Conservation (phyloP, 2,113 vertebrate species). For the Bambusicola thoracicus region DNA sequence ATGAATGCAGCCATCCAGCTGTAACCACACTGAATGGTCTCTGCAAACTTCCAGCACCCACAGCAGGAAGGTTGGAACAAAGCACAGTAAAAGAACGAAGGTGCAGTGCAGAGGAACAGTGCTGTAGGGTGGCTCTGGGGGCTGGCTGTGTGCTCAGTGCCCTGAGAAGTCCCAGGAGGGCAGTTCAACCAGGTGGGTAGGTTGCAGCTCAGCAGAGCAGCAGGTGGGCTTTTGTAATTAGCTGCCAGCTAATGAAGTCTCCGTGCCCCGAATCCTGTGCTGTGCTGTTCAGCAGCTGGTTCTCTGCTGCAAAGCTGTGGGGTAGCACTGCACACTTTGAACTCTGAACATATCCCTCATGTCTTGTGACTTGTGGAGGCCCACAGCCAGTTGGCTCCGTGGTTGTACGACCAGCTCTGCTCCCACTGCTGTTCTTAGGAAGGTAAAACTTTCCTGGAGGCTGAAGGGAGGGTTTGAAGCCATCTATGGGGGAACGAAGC, state of each 20-base stretch:
- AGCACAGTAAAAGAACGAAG: neutral
- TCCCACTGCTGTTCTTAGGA: neutral
- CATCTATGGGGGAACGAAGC: neutral
- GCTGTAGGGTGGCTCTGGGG: neutral
- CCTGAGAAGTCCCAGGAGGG: neutral
- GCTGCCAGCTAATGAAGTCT: neutral
- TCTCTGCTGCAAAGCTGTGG: neutral
- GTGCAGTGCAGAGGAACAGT: neutral
- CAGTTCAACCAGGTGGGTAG: neutral
- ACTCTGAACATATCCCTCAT: neutral
- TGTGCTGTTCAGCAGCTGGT: neutral
- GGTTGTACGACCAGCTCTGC: neutral
- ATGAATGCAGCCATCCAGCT: rapidly evolving
- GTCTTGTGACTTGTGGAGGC: neutral
- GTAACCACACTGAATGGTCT: rapidly evolving
- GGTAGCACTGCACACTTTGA: neutral
- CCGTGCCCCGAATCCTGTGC: rapidly evolving
- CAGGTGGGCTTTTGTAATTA: constrained; percentile 4
- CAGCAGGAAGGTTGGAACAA: neutral
- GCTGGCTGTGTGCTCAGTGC: neutral
- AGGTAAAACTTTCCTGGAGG: neutral
- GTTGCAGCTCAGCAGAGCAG: neutral
- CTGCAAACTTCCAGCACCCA: neutral
- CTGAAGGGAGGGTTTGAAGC: neutral
- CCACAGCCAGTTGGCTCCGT: rapidly evolving